These are phyloP conservation scores for Brienomyrus longianalis DNA, from an alignment of 2,113 vertebrate genomes.

Conservation along the genomic window DNA sequence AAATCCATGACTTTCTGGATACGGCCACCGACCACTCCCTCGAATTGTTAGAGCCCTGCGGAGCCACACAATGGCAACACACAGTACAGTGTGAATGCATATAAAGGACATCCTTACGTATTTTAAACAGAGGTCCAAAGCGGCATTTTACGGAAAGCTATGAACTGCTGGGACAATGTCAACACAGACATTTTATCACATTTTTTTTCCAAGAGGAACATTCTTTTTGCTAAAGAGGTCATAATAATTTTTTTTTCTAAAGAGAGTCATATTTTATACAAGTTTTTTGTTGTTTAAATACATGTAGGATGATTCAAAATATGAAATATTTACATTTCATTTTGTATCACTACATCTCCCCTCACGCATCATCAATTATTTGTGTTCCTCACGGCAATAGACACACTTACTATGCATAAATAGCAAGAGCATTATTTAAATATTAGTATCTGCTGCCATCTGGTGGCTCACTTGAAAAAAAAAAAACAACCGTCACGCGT, in stretches of 20 bases:
- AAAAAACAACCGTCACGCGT: neutral
- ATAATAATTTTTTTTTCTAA: neutral
- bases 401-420: neutral
- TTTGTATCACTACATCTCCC: neutral
- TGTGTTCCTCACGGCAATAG: neutral
- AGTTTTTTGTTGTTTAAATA: neutral
- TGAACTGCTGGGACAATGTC: neutral
- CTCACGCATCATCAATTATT: neutral
- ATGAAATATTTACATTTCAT: neutral
- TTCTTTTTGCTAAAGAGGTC: neutral
- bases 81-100: neutral
- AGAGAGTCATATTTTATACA: neutral
- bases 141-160: neutral
- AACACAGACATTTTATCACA: neutral
- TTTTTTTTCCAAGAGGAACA: neutral
- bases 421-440: neutral
- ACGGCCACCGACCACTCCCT: neutral
- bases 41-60: neutral
- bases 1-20: neutral
- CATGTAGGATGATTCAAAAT: neutral
- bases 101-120: neutral
- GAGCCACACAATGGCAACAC: neutral
- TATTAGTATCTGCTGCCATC: constrained; percentile 53
- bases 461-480: constrained; percentile 27
- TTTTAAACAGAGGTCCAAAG: neutral